phyloP scores from a whole-genome alignment of 2,113 vertebrate species.

The Dicerorhinus sumatrensis region DNA sequence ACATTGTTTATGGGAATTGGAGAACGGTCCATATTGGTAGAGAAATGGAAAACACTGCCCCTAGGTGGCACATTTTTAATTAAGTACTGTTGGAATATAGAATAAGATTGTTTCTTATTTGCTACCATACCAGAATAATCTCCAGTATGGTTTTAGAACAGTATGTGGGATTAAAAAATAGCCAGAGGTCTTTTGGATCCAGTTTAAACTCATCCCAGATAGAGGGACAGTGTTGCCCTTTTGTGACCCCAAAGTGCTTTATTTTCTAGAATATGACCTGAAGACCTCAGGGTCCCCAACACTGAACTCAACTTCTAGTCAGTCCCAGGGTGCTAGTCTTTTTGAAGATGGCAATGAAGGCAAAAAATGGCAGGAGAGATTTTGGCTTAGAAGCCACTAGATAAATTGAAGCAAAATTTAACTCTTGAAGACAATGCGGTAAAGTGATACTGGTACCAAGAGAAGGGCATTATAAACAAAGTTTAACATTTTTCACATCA shows the following conservation, averaged over 20 bases:
- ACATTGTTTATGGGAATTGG: background rate
- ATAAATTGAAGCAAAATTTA: background rate
- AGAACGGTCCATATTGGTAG: background rate
- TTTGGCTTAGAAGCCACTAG: background rate
- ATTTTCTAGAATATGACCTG: background rate
- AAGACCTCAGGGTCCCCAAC: background rate
- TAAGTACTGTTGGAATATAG: background rate
- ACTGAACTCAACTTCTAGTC: background rate
- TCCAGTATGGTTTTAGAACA: background rate
- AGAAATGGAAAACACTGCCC: background rate
- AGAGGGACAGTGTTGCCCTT: background rate
- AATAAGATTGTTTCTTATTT: constrained; percentile 1
- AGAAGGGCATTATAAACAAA: constrained; percentile 25
- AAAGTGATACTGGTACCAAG: background rate
- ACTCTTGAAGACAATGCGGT: background rate
- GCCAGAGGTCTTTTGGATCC: background rate
- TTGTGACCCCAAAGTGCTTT: background rate
- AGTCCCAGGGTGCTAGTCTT: background rate
- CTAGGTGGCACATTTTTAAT: background rate
- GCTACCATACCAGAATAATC: background rate
- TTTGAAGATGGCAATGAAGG: background rate
- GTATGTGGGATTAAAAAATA: background rate
- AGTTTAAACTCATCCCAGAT: background rate
- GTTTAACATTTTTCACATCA: constrained; percentile 9
- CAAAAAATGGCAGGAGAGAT: background rate